Evolutionary conservation across 2,113 vertebrate species (phyloP), one percentile per base, ranked within the genome.

Genomic region (Malaclemys terrapin): DNA sequence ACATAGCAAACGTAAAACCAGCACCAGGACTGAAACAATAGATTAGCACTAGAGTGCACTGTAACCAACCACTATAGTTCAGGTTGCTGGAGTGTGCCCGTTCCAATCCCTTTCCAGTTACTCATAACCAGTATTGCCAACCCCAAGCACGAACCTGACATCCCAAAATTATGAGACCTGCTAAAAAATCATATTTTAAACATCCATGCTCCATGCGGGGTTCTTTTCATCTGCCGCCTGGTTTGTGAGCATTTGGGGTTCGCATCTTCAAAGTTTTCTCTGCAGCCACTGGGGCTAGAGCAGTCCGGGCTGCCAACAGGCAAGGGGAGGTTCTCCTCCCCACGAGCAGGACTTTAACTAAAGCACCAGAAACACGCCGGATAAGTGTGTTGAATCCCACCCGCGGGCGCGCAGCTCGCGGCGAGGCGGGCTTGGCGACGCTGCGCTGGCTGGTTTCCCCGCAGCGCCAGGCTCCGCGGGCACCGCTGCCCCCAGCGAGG

Each of bases 241-340:
- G 2, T 20, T 11, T 5, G n/a, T 10, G 19, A 8, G n/a, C 19
- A 10, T 38, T 19, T 72, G 17, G n/a, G 19, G 19, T 20, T 22
- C 9, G 20, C 35, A 22, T 3, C 5, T 10, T 38, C 35, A 10
- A n/a, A 3, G 65, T 72, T 38, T 72, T 10, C n/a, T 20, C 65
- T 38, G n/a, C 62, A 20, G n/a, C n/a, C 16, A 0, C 35, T 9
- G 4, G 19, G n/a, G n/a, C 65, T 38, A 8, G 62, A 9, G 1
- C 8, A n/a, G 62, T 4, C 7, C 35, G 8, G 35, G 16, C 3
- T n/a, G 62, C 6, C 8, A 4, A 7, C 14, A 8, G 6, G 59
- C 7, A 3, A 9, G 62, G 8, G 8, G 8, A 2, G 35, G 9
- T 1, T 17, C 35, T 38, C 17, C 8, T n/a, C 35, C 5, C 14